phyloP scores from a whole-genome alignment of 2,113 vertebrate genomes.

The Monarcha castaneiventris region DNA sequence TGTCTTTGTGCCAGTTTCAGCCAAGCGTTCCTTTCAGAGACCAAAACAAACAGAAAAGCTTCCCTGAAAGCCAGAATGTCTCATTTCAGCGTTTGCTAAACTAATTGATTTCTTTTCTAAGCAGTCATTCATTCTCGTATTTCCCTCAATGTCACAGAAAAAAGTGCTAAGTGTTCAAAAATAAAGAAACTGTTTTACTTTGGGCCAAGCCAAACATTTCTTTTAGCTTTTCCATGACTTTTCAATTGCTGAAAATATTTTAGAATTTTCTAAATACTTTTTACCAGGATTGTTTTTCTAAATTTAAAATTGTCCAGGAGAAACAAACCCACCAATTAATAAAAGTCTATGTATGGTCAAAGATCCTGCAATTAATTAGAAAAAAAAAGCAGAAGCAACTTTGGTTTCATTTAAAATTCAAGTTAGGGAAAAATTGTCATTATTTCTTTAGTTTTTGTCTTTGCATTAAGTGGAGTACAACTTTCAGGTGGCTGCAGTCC shows the following conservation, averaged over 20 bases:
- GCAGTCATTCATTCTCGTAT: background rate
- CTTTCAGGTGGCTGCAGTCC: background rate
- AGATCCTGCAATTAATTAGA: background rate
- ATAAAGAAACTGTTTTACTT: background rate
- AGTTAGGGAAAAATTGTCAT: background rate
- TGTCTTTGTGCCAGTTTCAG: slow-evolving; percentile 45
- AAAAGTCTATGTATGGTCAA: background rate
- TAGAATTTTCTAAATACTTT: background rate
- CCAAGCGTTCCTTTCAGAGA: background rate
- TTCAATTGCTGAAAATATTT: background rate
- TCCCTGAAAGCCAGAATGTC: background rate
- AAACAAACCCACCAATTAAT: background rate
- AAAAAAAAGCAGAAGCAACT: rapidly evolving
- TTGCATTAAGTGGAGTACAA: background rate
- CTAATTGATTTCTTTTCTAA: background rate
- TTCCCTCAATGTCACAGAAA: background rate
- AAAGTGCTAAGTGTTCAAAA: background rate
- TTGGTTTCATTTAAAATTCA: background rate
- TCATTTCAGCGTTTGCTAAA: background rate
- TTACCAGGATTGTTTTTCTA: background rate
- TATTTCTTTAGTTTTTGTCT: background rate
- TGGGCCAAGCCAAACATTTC: background rate
- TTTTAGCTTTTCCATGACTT: background rate
- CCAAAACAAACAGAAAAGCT: slow-evolving; percentile 40
- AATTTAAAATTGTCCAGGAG: background rate